Evolutionary conservation across 2,797 vertebrate species (phyloP), one percentile per base, ranked within the genome.

Genomic region (Enoplosus armatus): DNA sequence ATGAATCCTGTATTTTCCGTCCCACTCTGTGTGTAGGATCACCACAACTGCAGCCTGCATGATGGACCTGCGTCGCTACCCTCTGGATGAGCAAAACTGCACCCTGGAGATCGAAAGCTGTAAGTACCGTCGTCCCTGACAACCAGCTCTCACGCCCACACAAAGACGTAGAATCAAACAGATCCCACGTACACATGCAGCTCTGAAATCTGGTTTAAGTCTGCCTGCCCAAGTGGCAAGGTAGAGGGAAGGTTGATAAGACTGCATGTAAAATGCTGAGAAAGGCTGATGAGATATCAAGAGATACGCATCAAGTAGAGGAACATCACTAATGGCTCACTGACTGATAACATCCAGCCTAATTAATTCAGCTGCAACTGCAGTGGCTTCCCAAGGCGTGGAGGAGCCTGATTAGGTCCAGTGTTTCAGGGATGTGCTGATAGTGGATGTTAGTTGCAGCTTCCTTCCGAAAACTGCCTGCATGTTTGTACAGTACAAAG

Each of bases 21-120:
- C 73, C 82, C 80, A 20, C 59, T 79, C 47, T 87, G 83, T 80
- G 86, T 89, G 70, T 89, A 99, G 98, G 94, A 99, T 99, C 94
- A 99, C 98, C 73, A 99, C 98, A 67, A 99, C 98, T 11, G 98
- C 98, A 85, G 98, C 98, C 81, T 99, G 98, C 79, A 99, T 99
- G 98, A 99, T 99, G 98, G 98, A 99, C 93, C 95, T 99, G 74
- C 94, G 98, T 78, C 95, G 98, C 78, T 99, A 99, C 79, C 98
- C 98, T 8, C 92, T 99, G 83, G 98, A 99, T 77, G 97, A 99
- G 89, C 98, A 99, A 84, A 99, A 99, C 95, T 99, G 98, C 94
- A 99, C 97, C 0, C 92, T 99, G 94, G 98, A 99, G 95, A 99
- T 99, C 75, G 98, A 99, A 91, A 99, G 98, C 95, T 99, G 98